These are phyloP conservation scores for Meiosimyza decipiens DNA, from an alignment of 2,888 invertebrate species.

Conservation along the genomic window DNA sequence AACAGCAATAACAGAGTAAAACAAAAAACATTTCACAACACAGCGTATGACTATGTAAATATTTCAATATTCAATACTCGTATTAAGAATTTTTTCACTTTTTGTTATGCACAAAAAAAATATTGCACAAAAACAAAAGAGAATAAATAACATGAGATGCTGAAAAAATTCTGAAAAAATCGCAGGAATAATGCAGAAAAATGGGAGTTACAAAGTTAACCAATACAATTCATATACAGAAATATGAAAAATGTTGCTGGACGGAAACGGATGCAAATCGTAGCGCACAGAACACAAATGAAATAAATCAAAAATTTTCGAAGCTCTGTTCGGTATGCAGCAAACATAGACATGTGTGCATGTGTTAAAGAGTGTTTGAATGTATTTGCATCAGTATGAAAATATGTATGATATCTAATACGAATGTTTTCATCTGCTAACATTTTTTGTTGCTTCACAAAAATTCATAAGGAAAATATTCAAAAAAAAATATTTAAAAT, in stretches of 20 bases:
- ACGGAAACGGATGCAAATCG: slow-evolving; percentile 20
- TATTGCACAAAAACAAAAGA: not conserved
- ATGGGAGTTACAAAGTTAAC: not conserved
- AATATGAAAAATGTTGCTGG: not conserved
- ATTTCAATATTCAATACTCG: slow-evolving; percentile 18
- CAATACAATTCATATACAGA: not conserved
- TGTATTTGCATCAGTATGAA: too few species aligned
- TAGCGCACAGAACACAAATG: not conserved
- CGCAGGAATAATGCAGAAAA: too few species aligned
- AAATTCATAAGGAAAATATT: too few species aligned
- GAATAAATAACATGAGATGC: not conserved
- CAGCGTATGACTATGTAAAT: slow-evolving; percentile 14
- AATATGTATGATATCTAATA: too few species aligned
- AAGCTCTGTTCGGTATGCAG: slow-evolving; percentile 2
- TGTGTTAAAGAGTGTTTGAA: not conserved
- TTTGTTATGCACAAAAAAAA: not conserved
- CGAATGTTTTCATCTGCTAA: too few species aligned
- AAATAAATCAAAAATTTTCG: slow-evolving; percentile 26
- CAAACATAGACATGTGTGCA: not conserved
- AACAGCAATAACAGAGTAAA: not conserved
- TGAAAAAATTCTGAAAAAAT: not conserved
- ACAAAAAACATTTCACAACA: slow-evolving; percentile 4
- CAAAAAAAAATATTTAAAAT: too few species aligned
- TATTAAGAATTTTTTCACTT: not conserved
- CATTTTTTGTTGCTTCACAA: too few species aligned